Evolutionary conservation across 2,888 invertebrate genomes (phyloP), one percentile per base, ranked within the genome.

Genomic region (Oxycera nigricornis): DNA sequence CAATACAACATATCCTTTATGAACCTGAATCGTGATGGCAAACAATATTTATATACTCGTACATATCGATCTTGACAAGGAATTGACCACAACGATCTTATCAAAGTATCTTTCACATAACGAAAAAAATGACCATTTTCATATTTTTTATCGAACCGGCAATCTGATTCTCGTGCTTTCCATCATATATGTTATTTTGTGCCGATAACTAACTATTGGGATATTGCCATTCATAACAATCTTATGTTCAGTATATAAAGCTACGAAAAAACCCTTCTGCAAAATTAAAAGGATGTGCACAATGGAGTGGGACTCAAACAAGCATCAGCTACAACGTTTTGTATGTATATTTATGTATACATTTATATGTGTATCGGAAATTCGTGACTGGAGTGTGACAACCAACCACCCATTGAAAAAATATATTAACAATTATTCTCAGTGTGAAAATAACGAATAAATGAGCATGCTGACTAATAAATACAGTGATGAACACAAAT

Each of bases 81-180:
- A 59, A 28, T 28, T 59, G 59, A 59, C 59, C 30, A 59, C 1
- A 26, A 30, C 1, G 59, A 59, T 59, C 59, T 59, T 59, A 59
- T 59, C 59, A 17, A 14, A 9, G 30, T 14, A 59, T 59, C 26
- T 28, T 11, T 24, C 30, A n/a, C 28, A 1, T 59, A 30, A 28
- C 59, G 11, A 22, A 59, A 59, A 28, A 59, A 59, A 30, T 59
- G 59, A 59, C 59, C 30, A 59, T 59, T 59, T 28, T 59, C 59
- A 59, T 26, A 59, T 55, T 55, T 55, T 55, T 55, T 55, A 55
- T 55, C 52, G 22, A 55, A 6, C 11, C 52, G 52, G 17, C 52
- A 59, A 59, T 24, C 6, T 46, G 3, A 46, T 11, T 11, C 35
- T 35, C 46, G 17, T 14, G 3, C 46, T 2, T 46, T 46, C 4